These are phyloP conservation scores for Caenorhabditis sp. DNA, from an alignment of 2,888 invertebrate genomes.

Conservation along the genomic window DNA sequence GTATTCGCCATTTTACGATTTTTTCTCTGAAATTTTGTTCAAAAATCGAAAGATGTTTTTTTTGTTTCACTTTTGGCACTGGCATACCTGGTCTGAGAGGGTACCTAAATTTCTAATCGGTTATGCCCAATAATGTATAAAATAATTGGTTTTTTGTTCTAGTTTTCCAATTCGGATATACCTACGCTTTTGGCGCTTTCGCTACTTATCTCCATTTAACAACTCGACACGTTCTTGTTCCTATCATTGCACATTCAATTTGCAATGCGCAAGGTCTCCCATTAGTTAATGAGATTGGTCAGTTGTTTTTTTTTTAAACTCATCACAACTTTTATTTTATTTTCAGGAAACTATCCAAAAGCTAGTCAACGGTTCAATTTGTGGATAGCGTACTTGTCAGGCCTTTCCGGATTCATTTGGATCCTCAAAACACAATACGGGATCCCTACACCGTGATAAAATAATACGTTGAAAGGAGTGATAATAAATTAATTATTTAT, in stretches of 20 bases:
- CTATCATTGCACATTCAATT: constrained; percentile 64
- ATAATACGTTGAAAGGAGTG: not conserved
- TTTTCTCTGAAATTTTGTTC: too few species aligned
- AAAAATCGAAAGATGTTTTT: too few species aligned
- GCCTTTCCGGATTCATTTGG: constrained; percentile 17
- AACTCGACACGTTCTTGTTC: constrained; percentile 58
- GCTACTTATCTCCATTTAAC: constrained; percentile 63
- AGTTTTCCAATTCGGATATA: constrained; percentile 69
- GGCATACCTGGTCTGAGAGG: too few species aligned
- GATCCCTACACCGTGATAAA: constrained; percentile 16
- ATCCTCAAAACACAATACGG: constrained; percentile 15
- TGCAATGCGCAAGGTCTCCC: constrained; percentile 68
- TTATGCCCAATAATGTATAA: too few species aligned
- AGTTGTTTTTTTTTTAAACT: too few species aligned
- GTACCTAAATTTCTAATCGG: not conserved
- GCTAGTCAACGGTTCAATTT: constrained; percentile 18
- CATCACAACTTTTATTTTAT: not conserved
- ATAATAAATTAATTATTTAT: not conserved
- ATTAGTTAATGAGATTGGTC: constrained; percentile 52
- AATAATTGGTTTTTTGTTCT: constrained; percentile 26
- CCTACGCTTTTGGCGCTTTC: constrained; percentile 69
- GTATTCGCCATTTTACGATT: too few species aligned
- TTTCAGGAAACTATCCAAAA: constrained; percentile 37
- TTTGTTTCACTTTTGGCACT: too few species aligned
- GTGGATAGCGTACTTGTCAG: constrained; percentile 16